Evolutionary conservation across 2,888 invertebrate species (phyloP).

Genomic region (Epiblema foenella): DNA sequence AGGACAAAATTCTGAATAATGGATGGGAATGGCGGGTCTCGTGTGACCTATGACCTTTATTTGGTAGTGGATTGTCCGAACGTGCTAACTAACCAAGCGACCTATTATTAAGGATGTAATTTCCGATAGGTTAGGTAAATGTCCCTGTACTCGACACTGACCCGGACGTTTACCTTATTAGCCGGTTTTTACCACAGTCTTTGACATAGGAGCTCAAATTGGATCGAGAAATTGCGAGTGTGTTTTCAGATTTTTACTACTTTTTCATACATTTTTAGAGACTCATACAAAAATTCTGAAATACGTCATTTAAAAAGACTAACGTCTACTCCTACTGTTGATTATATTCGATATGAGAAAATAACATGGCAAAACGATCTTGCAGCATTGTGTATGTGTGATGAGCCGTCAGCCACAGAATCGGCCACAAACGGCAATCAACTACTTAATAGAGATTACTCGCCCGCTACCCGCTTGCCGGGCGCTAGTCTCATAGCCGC

Average conservation of each 20-base stretch:
- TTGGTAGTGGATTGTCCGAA: constrained; percentile 36
- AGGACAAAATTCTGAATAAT: constrained; percentile 67
- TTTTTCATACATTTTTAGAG: too few relatives aligned
- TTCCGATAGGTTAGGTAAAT: neutral
- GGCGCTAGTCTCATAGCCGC: too few relatives aligned
- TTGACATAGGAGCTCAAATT: neutral
- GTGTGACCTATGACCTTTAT: constrained; percentile 59
- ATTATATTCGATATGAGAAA: neutral
- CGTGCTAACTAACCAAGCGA: constrained; percentile 24
- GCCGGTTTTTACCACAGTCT: neutral
- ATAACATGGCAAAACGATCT: too few relatives aligned
- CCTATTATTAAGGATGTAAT: constrained; percentile 15
- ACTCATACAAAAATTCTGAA: too few relatives aligned
- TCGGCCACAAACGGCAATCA: neutral
- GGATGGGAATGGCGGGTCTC: constrained; percentile 61
- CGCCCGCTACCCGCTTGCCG: too few relatives aligned
- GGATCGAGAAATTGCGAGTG: too few relatives aligned
- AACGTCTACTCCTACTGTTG: too few relatives aligned
- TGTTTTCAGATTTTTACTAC: too few relatives aligned
- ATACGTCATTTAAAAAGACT: too few relatives aligned
- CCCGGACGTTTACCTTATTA: too few relatives aligned
- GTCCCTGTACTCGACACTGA: too few relatives aligned
- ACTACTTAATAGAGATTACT: neutral
- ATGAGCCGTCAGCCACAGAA: constrained; percentile 5
- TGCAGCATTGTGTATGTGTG: neutral